Base-by-base conservation (phyloP, 2,888 invertebrate species). In the Agapostemon virescens region DNA sequence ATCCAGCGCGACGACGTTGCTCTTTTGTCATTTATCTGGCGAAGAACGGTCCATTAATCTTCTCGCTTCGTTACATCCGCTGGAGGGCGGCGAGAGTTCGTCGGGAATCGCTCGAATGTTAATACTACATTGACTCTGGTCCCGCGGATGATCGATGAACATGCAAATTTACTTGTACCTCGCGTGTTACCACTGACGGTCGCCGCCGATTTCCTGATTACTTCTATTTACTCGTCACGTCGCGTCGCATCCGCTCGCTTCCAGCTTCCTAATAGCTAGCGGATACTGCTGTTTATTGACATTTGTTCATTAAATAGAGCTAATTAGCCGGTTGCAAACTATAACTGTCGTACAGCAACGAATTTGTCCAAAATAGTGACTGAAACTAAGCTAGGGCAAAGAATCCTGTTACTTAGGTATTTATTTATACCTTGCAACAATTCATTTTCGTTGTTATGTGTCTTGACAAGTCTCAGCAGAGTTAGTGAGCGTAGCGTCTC, bases 1-100 rank as follows among this genome's bases (percentile, higher is more conserved):
- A 69, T 80, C 58, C 68, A 40, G 40, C 20, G 40, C 49, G 68
- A 33, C 33, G 61, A n/a, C n/a, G 55, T 42, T 64, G 55, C 52
- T 64, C 71, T 81, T 79, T 76, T 38, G 64, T 71, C 81, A 73
- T 73, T 82, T 81, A 71, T 71, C 76, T 68, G 64, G 40, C 49
- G 61, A 42, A 55, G 67, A 36, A 81, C 71, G 81, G 55, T 77
- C 77, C 82, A 81, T 82, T 81, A 81, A 82, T 82, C 77, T 81
- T 80, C 64, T 20, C 75, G 81, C 71, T 73, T 75, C 71, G 81
- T 80, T 81, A 72, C 33, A 45, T 23, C 67, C 45, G 72, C 11
- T 26, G 3, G 3, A 36, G 71, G 45, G 33, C n/a, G 45, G 3
- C 13, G 15, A 23, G 45, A 42, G 61, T 30, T 67, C 40, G 66